Evolutionary conservation across 1,140 invertebrate genomes (phyloP).

Genomic region (Tetragnatha versicolor): DNA sequence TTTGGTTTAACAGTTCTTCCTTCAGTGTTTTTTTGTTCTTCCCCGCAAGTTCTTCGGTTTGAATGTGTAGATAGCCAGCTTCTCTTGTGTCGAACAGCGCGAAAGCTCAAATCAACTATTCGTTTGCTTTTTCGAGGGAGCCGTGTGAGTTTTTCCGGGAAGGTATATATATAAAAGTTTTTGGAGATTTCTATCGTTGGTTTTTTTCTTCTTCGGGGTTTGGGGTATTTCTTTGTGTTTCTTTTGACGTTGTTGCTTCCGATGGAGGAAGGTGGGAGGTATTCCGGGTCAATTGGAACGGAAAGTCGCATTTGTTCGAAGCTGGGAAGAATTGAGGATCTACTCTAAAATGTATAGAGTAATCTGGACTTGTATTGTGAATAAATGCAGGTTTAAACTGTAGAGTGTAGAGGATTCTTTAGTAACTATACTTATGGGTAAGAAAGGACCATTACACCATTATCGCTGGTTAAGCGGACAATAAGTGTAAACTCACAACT

Average conservation of each 20-base stretch:
- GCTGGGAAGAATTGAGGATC: too few species aligned
- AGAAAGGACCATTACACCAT: too few species aligned
- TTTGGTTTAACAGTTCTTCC: not conserved
- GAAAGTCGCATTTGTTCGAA: too few species aligned
- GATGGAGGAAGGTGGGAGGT: not conserved
- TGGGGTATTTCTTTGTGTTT: not conserved
- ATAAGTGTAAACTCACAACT: too few species aligned
- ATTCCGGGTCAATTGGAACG: not conserved
- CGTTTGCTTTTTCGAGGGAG: not conserved
- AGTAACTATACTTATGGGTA: too few species aligned
- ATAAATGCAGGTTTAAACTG: too few species aligned
- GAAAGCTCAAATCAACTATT: constrained; percentile 33
- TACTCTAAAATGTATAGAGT: too few species aligned
- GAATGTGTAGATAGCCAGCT: constrained; percentile 1
- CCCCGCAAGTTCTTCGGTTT: not conserved
- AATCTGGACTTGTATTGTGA: too few species aligned
- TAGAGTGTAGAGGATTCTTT: too few species aligned
- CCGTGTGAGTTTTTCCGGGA: not conserved
- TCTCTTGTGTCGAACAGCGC: not conserved
- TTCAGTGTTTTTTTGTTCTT: constrained; percentile 14
- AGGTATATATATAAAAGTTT: not conserved
- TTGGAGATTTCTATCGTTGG: not conserved
- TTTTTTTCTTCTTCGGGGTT: not conserved
- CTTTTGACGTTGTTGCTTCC: not conserved
- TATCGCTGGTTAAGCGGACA: too few species aligned